Evolutionary conservation across 1,140 invertebrate species (phyloP).

Genomic region (Drosophila quadrilineata): DNA sequence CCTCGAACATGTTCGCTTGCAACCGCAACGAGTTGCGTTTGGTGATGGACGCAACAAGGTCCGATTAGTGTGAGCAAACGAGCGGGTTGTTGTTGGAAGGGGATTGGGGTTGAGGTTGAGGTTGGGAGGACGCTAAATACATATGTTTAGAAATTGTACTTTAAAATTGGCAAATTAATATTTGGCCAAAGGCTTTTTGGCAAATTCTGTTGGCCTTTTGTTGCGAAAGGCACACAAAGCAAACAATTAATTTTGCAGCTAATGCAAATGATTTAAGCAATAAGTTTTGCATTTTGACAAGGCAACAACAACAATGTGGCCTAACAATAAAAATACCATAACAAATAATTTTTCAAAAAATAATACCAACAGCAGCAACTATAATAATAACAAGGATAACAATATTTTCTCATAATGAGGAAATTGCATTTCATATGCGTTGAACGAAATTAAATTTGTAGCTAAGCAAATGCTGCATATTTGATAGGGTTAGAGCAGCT

Average conservation of each 20-base stretch:
- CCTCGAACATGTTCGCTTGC: slow-evolving; percentile 32
- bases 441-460: slow-evolving; percentile 69
- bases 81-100: too few relatives aligned
- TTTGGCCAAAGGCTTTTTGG: slow-evolving; percentile 12
- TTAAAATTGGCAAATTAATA: slow-evolving; percentile 14
- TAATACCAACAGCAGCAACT: slow-evolving; percentile 4
- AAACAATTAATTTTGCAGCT: slow-evolving; percentile 46
- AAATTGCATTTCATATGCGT: slow-evolving; percentile 41
- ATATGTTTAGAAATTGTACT: slow-evolving; percentile 8
- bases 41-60: neutral
- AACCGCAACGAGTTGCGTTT: slow-evolving; percentile 1
- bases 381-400: neutral
- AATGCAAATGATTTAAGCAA: slow-evolving; percentile 34
- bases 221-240: neutral
- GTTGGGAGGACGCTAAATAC: neutral
- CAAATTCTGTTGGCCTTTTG: neutral
- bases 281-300: slow-evolving; percentile 17
- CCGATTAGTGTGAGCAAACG: too few relatives aligned
- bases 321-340: neutral
- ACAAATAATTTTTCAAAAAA: too few relatives aligned
- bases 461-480: slow-evolving; percentile 76
- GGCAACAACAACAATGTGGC: neutral
- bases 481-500: slow-evolving; percentile 47
- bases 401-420: slow-evolving; percentile 28
- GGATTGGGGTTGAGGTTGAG: neutral